phyloP scores from a whole-genome alignment of 1,140 invertebrate species.

The Drosophila cardini region DNA sequence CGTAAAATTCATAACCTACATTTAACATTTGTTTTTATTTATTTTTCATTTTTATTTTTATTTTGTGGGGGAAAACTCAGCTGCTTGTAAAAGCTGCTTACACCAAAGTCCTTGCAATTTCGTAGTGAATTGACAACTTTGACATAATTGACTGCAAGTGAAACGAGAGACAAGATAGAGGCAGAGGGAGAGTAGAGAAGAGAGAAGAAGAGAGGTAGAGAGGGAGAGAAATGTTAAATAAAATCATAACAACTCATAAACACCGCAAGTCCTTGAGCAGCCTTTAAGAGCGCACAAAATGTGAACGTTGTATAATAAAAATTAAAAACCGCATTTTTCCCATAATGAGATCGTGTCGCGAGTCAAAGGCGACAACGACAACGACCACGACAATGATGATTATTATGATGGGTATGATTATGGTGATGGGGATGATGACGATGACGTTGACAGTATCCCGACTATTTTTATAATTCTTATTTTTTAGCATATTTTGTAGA shows the following conservation, averaged over 20 bases:
- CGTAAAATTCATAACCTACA: slow-evolving; percentile 72
- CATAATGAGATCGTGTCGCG: slow-evolving; percentile 56
- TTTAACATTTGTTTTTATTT: slow-evolving; percentile 60
- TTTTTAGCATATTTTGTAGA: slow-evolving; percentile 59
- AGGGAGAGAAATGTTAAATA: slow-evolving; percentile 47
- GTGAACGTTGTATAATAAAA: slow-evolving; percentile 32
- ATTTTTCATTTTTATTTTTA: slow-evolving; percentile 63
- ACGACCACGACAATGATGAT: slow-evolving; percentile 16
- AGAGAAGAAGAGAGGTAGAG: neutral
- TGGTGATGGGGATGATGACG: slow-evolving; percentile 13
- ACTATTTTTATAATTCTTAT: slow-evolving; percentile 81
- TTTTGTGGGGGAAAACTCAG: slow-evolving; percentile 25
- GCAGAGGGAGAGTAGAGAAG: too few relatives aligned
- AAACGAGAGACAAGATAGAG: slow-evolving; percentile 28
- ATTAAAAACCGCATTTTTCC: slow-evolving; percentile 51
- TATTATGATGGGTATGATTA: slow-evolving; percentile 16
- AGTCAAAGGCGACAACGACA: slow-evolving; percentile 56
- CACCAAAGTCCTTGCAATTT: slow-evolving; percentile 63
- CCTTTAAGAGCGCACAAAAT: slow-evolving; percentile 32
- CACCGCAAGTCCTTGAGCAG: slow-evolving; percentile 70
- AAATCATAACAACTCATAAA: slow-evolving; percentile 77
- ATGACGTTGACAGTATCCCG: slow-evolving; percentile 24
- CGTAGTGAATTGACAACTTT: slow-evolving; percentile 77
- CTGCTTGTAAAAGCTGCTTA: slow-evolving; percentile 61
- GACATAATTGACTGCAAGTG: slow-evolving; percentile 79